Evolutionary conservation across 35 echinoderm and acorn worm genomes (phyloP).

Genomic region (Amphiura filiformis): DNA sequence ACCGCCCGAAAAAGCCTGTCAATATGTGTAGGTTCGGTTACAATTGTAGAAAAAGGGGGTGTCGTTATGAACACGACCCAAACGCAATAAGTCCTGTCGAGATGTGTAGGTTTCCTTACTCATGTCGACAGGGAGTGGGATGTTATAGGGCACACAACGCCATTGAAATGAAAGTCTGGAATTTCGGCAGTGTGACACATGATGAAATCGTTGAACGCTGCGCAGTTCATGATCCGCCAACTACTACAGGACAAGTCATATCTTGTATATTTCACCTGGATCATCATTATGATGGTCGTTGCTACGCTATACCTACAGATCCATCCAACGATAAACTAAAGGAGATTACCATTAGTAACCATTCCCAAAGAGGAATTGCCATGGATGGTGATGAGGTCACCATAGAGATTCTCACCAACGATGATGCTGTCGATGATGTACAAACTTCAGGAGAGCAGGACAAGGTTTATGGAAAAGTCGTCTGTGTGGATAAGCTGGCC

Average conservation of each 20-base stretch:
- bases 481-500: conserved; percentile 28
- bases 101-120: too few species aligned
- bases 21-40: too few species aligned
- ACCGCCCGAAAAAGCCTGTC: too few species aligned
- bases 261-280: background rate
- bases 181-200: too few species aligned
- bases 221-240: too few species aligned
- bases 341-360: conserved; percentile 29
- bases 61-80: too few species aligned
- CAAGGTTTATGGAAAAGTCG: conserved; percentile 52
- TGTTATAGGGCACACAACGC: too few species aligned
- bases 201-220: too few species aligned
- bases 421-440: conserved; percentile 19
- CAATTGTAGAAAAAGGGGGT: too few species aligned
- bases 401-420: conserved; percentile 40
- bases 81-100: too few species aligned
- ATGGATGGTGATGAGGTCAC: conserved; percentile 60
- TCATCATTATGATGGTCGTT: background rate
- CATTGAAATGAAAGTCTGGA: too few species aligned
- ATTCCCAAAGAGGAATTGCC: conserved; percentile 33
- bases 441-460: background rate
- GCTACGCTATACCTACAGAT: background rate
- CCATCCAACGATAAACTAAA: background rate
- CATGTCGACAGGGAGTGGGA: too few species aligned
- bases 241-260: background rate